Evolutionary conservation across 2,113 vertebrate genomes (phyloP), one percentile per base, ranked within the genome.

Genomic region (Strigops habroptila): DNA sequence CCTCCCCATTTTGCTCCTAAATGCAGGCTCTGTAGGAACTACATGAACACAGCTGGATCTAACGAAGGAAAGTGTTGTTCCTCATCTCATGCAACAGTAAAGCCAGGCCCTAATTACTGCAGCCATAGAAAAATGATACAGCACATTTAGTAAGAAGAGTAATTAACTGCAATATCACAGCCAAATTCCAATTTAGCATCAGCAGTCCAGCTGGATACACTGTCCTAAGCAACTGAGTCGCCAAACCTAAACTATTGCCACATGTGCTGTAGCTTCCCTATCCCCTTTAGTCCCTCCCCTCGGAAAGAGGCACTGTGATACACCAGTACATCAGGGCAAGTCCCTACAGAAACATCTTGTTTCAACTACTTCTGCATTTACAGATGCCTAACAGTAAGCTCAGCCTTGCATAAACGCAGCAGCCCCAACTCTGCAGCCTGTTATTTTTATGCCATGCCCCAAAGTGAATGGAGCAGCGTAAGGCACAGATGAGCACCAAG

Each of bases 401-500:
- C 14, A 85, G 78, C 65, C 74, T 59, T 94, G 69, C 62, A 65
- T 51, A 10, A 49, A 52, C 0, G 5, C 3, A 2, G 73, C 80
- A 91, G 57, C 39, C 41, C 31, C 11, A 86, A 7, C 28, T 82
- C 77, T 37, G 51, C 90, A 2, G 4, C 64, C 80, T 44, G 76
- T 52, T 74, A 28, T 49, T 44, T 49, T 52, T 60, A 48, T 25
- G 57, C 64, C n/a, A 3, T 22, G 46, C 15, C 82, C 60, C 17
- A 11, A 39, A 70, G 79, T 24, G 57, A 86, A 41, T 3, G 6
- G 48, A 63, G 68, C 37, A 21, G 62, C 6, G 1, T 19, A n/a
- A 46, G 46, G 59, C 67, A 79, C 3, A 4, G 46, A 52, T 3
- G 7, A 46, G 14, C 0, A 0, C 52, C 68, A 82, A 67, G 39